Conservation (phyloP, 2,797 vertebrate genomes). For the Pampus argenteus region DNA sequence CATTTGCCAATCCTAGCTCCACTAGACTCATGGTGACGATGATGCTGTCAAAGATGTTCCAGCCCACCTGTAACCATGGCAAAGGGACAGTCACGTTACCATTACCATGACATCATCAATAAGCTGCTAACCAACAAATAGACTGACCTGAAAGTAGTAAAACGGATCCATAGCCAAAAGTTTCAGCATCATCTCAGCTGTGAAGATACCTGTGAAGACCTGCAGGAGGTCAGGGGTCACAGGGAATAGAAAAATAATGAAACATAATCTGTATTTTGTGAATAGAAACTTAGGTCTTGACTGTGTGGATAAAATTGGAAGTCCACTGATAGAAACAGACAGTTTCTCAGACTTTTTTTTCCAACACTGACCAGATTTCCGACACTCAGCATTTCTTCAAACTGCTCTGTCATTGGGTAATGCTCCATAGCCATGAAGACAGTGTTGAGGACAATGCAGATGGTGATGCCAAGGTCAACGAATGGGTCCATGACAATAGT, state of each 20-base stretch:
- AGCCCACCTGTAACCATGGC: conserved; percentile 88
- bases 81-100: background rate
- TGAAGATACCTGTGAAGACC: conserved; percentile 95
- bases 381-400: conserved; percentile 85
- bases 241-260: no score
- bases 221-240: conserved; percentile 49
- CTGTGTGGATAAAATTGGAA: no score
- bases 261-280: no score
- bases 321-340: background rate
- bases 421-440: conserved; percentile 99
- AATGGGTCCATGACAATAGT: conserved; percentile 95
- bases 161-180: conserved; percentile 94
- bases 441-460: conserved; percentile 97
- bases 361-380: conserved; percentile 91
- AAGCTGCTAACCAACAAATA: background rate
- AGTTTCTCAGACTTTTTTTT: background rate
- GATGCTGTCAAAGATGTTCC: conserved; percentile 97
- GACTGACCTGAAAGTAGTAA: conserved; percentile 90
- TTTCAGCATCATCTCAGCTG: conserved; percentile 92
- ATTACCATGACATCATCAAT: background rate
- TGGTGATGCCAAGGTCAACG: conserved; percentile 94
- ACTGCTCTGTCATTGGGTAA: conserved; percentile 91
- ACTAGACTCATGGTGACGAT: conserved; percentile 96
- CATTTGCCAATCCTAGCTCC: conserved; percentile 91
- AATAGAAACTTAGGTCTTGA: no score